Percentiles rank a stretch among this genome's conserved stretches.
Conservation (phyloP, 2,888 invertebrate genomes). For the Eupsilia transversa region DNA sequence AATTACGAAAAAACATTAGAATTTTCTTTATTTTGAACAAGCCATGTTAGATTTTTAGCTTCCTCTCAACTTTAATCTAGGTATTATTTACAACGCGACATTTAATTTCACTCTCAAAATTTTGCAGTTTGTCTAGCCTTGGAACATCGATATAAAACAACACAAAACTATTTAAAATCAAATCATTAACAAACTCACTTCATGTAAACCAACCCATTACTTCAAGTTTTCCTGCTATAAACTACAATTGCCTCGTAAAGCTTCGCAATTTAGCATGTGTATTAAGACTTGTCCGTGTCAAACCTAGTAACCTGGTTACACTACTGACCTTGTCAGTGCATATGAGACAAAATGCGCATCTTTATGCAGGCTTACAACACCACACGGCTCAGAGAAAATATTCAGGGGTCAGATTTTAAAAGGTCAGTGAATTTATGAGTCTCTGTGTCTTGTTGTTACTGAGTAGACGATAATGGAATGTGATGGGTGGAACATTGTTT, state of each 20-base stretch:
- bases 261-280: background rate
- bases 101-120: background rate
- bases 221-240: slow-evolving; percentile 2
- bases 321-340: slow-evolving; percentile 54
- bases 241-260: slow-evolving; percentile 8
- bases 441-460: background rate
- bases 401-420: slow-evolving; percentile 52
- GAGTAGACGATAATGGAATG: slow-evolving; percentile 17
- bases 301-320: slow-evolving; percentile 37
- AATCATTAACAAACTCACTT: background rate
- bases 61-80: no score
- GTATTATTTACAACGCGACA: background rate
- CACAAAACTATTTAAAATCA: background rate
- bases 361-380: slow-evolving; percentile 59
- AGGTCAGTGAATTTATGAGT: slow-evolving; percentile 52
- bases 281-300: slow-evolving; percentile 29
- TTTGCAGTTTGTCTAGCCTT: no score
- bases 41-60: no score
- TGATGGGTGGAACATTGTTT: background rate
- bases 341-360: slow-evolving; percentile 50
- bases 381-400: slow-evolving; percentile 37
- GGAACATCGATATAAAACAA: background rate
- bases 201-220: background rate
- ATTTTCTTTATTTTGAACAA: background rate
- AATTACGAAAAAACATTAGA: background rate